These are phyloP conservation scores for Caenorhabditis sp. DNA, from an alignment of 2,888 invertebrate species.

Conservation along the genomic window DNA sequence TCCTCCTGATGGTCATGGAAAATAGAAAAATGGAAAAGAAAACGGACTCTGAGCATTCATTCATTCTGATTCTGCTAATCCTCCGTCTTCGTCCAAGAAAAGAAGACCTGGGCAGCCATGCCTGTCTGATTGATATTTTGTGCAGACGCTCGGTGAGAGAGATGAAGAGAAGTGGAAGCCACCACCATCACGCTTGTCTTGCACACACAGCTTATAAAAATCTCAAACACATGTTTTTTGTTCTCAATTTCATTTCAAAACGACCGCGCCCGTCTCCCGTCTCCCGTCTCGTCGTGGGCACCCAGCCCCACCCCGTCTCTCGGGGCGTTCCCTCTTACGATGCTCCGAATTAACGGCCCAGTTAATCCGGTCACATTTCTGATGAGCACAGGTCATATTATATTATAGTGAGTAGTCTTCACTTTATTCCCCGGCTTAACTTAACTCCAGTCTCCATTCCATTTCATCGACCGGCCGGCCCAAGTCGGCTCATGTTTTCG, in stretches of 20 bases:
- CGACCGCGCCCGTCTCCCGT: slow-evolving; percentile 1
- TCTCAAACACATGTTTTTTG: slow-evolving; percentile 62
- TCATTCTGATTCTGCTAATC: slow-evolving; percentile 32
- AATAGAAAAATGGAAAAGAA: too few species aligned
- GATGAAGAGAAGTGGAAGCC: slow-evolving; percentile 33
- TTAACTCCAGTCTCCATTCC: not conserved
- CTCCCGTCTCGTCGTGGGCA: not conserved
- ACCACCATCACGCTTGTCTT: slow-evolving; percentile 20
- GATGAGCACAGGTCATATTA: too few species aligned
- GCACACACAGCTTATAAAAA: slow-evolving; percentile 60
- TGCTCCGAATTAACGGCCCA: not conserved
- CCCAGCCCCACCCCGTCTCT: not conserved
- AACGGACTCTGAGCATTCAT: not conserved
- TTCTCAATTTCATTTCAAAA: slow-evolving; percentile 24
- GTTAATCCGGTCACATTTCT: not conserved
- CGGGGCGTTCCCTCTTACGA: slow-evolving; percentile 6
- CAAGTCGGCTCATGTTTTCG: not conserved
- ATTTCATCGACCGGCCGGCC: slow-evolving; percentile 21
- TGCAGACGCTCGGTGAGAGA: slow-evolving; percentile 30
- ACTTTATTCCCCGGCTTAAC: not conserved
- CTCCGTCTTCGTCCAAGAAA: slow-evolving; percentile 15
- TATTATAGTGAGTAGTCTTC: too few species aligned
- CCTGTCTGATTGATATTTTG: slow-evolving; percentile 39
- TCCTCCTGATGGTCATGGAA: not conserved
- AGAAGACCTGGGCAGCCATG: not conserved